Evolutionary conservation across 2,797 vertebrate genomes (phyloP).

Genomic region (Florisuga fusca): DNA sequence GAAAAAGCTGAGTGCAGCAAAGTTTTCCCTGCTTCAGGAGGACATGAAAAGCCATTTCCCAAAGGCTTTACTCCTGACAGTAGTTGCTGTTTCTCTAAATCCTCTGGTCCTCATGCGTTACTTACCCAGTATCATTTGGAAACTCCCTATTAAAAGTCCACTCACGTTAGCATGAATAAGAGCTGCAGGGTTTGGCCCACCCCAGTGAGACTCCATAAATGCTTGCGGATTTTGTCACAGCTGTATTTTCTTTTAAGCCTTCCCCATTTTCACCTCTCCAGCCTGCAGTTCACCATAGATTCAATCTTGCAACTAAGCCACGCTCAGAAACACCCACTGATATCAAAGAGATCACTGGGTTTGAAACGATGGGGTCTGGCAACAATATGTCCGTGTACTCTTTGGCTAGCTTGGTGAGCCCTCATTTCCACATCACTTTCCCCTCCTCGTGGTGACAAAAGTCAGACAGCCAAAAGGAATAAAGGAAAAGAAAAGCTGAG

Average conservation of each 20-base stretch:
- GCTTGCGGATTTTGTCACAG: constrained; percentile 27
- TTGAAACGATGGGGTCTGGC: constrained; percentile 42
- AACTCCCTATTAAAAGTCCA: constrained; percentile 12
- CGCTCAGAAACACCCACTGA: constrained; percentile 37
- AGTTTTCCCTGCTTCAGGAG: background rate
- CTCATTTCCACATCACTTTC: constrained; percentile 62
- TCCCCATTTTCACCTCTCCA: constrained; percentile 46
- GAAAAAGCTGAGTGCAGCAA: background rate
- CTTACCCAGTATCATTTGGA: background rate
- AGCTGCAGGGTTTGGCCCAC: background rate
- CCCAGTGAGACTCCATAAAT: constrained; percentile 11
- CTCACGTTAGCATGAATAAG: background rate
- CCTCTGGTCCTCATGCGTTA: background rate
- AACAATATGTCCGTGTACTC: constrained; percentile 9
- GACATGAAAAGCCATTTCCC: background rate
- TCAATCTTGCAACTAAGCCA: background rate
- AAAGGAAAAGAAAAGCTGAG: constrained; percentile 32
- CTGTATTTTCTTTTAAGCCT: constrained; percentile 44
- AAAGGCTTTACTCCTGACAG: background rate
- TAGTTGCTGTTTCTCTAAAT: background rate
- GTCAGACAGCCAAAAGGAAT: constrained; percentile 40
- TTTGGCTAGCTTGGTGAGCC: background rate
- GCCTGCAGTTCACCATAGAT: background rate
- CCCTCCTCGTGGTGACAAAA: constrained; percentile 30
- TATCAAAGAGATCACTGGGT: constrained; percentile 45